These are phyloP conservation scores for Mesocricetus auratus DNA, from an alignment of 2,113 vertebrate genomes.

Conservation along the genomic window DNA sequence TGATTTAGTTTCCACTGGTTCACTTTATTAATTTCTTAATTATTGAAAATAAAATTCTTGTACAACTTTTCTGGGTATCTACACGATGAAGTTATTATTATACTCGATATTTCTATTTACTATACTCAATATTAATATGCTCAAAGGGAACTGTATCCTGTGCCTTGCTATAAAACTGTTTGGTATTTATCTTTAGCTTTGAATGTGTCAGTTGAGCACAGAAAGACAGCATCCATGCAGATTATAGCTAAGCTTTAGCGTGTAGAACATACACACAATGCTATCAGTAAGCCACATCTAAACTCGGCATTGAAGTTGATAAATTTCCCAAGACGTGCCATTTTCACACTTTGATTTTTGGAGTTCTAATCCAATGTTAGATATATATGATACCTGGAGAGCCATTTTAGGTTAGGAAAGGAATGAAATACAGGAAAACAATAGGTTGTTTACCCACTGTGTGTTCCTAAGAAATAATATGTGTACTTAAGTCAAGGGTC, in stretches of 20 bases:
- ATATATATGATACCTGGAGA: background rate
- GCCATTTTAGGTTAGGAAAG: conserved; percentile 42
- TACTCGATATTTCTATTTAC: background rate
- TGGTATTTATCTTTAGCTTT: background rate
- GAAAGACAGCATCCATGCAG: background rate
- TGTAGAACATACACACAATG: background rate
- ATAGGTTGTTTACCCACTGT: background rate
- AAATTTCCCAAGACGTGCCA: background rate
- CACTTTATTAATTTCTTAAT: conserved; percentile 18
- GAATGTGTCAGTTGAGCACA: background rate
- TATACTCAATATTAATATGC: background rate
- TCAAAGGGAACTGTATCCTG: background rate
- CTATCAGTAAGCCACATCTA: background rate
- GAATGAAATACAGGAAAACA: background rate
- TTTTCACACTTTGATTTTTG: conserved; percentile 31
- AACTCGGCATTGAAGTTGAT: background rate
- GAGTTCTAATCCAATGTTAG: background rate
- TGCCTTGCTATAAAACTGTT: background rate
- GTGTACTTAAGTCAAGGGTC: background rate
- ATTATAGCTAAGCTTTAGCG: background rate
- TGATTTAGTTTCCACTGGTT: background rate
- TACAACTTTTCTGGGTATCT: background rate
- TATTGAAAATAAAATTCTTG: conserved; percentile 16
- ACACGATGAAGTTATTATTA: background rate
- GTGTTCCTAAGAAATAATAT: background rate